phyloP scores from a whole-genome alignment of 1,140 invertebrate species.

The Dufourea novaeangliae region DNA sequence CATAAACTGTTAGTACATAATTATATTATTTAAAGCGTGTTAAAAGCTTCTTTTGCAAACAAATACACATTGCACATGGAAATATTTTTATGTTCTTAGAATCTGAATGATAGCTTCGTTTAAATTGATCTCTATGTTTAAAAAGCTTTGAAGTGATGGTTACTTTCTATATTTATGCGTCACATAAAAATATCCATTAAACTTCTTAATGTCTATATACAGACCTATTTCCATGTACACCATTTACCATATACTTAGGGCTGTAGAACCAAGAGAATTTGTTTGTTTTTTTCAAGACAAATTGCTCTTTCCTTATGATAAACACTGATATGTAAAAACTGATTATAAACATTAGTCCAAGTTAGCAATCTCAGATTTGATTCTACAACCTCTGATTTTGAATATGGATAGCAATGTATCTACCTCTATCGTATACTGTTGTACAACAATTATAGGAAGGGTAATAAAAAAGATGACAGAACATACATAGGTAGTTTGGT shows the following conservation, averaged over 20 bases:
- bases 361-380: slow-evolving; percentile 55
- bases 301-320: slow-evolving; percentile 12
- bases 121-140: not conserved
- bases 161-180: no score
- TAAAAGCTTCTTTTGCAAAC: slow-evolving; percentile 61
- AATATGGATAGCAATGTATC: slow-evolving; percentile 58
- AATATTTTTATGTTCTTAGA: no score
- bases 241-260: slow-evolving; percentile 10
- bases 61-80: slow-evolving; percentile 49
- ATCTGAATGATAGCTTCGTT: no score
- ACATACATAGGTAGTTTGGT: slow-evolving; percentile 83
- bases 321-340: slow-evolving; percentile 24
- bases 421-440: slow-evolving; percentile 70
- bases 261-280: slow-evolving; percentile 46
- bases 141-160: not conserved
- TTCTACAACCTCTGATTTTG: slow-evolving; percentile 53
- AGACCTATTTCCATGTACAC: slow-evolving; percentile 55
- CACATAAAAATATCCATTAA: no score
- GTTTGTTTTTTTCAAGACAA: no score
- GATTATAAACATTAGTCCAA: slow-evolving; percentile 34
- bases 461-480: slow-evolving; percentile 78
- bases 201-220: not conserved
- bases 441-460: slow-evolving; percentile 71
- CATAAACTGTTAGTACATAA: slow-evolving; percentile 47
- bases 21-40: slow-evolving; percentile 57